Conservation (phyloP, 2,888 invertebrate species). For the Drosophila paramelanica region DNA sequence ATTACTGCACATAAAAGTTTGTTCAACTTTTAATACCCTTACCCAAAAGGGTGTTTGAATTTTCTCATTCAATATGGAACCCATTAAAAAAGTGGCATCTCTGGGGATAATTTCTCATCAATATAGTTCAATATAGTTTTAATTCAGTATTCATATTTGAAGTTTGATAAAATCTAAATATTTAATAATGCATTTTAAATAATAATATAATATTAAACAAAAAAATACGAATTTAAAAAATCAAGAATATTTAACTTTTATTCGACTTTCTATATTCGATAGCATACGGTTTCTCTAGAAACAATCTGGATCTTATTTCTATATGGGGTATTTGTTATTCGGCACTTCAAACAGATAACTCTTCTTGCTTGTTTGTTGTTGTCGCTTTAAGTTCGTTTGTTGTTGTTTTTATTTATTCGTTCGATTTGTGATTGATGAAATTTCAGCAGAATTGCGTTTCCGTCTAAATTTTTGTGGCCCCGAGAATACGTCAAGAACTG, state of each 20-base stretch:
- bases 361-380: constrained; percentile 13
- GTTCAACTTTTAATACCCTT: constrained; percentile 29
- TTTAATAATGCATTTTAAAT: too few relatives aligned
- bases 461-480: constrained; percentile 12
- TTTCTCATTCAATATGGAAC: background rate
- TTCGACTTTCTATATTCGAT: too few relatives aligned
- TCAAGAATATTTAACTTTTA: too few relatives aligned
- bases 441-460: constrained; percentile 53
- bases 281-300: background rate
- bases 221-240: too few relatives aligned
- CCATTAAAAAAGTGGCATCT: background rate
- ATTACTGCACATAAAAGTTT: constrained; percentile 49
- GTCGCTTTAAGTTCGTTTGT: constrained; percentile 21
- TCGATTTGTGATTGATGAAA: constrained; percentile 42
- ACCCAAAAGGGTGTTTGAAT: background rate
- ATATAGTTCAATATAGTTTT: too few relatives aligned
- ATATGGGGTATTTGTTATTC: background rate
- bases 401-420: constrained; percentile 20
- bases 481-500: constrained; percentile 5
- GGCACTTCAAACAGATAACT: background rate
- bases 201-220: too few relatives aligned
- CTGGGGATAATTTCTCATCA: too few relatives aligned
- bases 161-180: too few relatives aligned
- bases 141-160: too few relatives aligned
- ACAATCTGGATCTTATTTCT: too few relatives aligned